A percentile compares a stretch with the other conserved stretches of the same genome.
Evolutionary conservation across 2,888 invertebrate species (phyloP).

Genomic region (Agrochola lychnidis): DNA sequence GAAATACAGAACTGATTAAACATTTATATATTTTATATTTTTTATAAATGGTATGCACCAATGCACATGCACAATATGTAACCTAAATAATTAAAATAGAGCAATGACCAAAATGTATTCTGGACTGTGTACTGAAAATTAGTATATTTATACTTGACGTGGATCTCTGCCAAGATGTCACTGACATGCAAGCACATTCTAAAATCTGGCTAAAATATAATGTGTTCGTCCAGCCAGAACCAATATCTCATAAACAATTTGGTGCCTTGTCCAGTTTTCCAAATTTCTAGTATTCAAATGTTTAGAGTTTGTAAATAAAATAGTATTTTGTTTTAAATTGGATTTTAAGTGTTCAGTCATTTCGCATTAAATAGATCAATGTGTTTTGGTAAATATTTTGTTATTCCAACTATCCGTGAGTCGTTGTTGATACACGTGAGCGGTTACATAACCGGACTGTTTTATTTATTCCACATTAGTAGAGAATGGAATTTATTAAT

Average conservation of each 20-base stretch:
- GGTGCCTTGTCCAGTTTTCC: slow-evolving; percentile 36
- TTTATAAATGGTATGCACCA: slow-evolving; percentile 35
- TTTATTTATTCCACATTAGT: slow-evolving; percentile 39
- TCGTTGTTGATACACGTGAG: slow-evolving; percentile 44
- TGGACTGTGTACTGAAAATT: slow-evolving; percentile 85
- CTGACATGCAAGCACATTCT: slow-evolving; percentile 84
- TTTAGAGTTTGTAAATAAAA: slow-evolving; percentile 18
- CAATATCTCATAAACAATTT: slow-evolving; percentile 55
- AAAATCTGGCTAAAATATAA: slow-evolving; percentile 80
- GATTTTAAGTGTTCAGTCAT: slow-evolving; percentile 25
- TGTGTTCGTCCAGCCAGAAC: slow-evolving; percentile 62
- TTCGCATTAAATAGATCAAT: slow-evolving; percentile 30
- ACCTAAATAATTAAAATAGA: slow-evolving; percentile 80
- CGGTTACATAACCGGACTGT: slow-evolving; percentile 42
- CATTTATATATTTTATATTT: neutral
- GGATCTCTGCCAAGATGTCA: slow-evolving; percentile 89
- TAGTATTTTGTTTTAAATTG: slow-evolving; percentile 27
- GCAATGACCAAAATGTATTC: slow-evolving; percentile 85
- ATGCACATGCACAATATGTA: slow-evolving; percentile 67
- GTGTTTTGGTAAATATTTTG: slow-evolving; percentile 16
- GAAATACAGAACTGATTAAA: neutral
- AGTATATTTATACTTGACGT: slow-evolving; percentile 87
- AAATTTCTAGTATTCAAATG: slow-evolving; percentile 28
- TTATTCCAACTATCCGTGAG: slow-evolving; percentile 34
- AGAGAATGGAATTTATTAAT: slow-evolving; percentile 44